Evolutionary conservation across 2,888 invertebrate genomes (phyloP).

Genomic region (Zele albiditarsus): DNA sequence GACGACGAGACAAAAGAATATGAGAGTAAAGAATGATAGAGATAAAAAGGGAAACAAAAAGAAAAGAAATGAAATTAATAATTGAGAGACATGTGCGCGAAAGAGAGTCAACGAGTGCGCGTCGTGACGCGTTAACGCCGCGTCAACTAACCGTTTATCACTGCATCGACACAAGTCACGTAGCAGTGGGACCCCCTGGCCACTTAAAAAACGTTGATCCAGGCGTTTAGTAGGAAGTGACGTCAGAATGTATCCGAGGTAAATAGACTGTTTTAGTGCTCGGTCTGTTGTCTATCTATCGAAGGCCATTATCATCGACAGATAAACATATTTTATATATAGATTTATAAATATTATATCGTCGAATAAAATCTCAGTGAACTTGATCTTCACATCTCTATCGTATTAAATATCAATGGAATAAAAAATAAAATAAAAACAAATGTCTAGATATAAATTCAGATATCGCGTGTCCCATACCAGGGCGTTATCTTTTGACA

Average conservation of each 20-base stretch:
- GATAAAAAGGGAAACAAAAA: constrained; percentile 35
- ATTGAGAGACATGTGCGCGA: constrained; percentile 31
- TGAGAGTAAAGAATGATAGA: constrained; percentile 13
- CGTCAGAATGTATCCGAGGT: constrained; percentile 46
- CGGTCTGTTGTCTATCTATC: constrained; percentile 3
- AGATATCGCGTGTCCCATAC: constrained; percentile 6
- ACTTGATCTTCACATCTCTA: constrained; percentile 1
- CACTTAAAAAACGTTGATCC: constrained; percentile 55
- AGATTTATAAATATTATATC: background rate
- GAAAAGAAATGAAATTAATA: constrained; percentile 28
- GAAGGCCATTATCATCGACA: constrained; percentile 19
- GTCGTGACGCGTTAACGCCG: constrained; percentile 50
- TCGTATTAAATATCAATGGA: background rate
- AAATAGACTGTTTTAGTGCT: constrained; percentile 33
- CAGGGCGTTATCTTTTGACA: constrained; percentile 11
- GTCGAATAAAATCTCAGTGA: background rate
- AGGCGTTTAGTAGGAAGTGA: constrained; percentile 68
- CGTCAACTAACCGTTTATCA: constrained; percentile 67
- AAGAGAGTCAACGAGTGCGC: constrained; percentile 58
- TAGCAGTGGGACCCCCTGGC: constrained; percentile 53
- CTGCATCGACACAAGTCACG: constrained; percentile 69
- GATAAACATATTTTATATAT: background rate
- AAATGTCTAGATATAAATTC: constrained; percentile 15
- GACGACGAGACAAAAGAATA: background rate
- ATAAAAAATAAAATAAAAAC: background rate